Evolutionary conservation across 1,140 invertebrate genomes (phyloP), one percentile per base, ranked within the genome.

Genomic region (Asobara japonica): DNA sequence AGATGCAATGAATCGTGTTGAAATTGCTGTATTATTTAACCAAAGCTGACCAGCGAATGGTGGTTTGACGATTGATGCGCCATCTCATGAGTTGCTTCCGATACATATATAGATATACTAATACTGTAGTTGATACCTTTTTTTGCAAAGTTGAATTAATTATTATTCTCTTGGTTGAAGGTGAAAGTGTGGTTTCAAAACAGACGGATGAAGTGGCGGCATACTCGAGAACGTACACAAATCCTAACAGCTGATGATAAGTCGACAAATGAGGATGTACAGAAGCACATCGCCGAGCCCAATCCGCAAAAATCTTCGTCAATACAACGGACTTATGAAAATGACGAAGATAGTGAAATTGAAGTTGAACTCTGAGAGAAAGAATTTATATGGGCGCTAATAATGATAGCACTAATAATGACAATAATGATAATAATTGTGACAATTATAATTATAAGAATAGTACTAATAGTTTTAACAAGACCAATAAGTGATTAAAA

Each of bases 151-250:
- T 56, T 25, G 25, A 8, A 66, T 10, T 73, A 22, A 67, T 70
- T 11, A 25, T 2, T 33, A 76, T 56, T 66, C 36, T 41, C 1
- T 48, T 79, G 48, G 73, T 48, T 70, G 31, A 79, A 95, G 94
- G 94, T 97, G 0, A 97, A 97, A 87, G 95, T 97, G 0, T 97
- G 95, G 95, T 97, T 96, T 84, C 95, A 97, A 89, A 97, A 97
- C 84, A 89, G 96, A 27, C 90, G 95, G 68, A 97, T 97, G 95
- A 97, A 97, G 84, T 97, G 95, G 95, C 90, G 95, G 0, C 94
- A 96, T 76, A 94, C 92, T 7, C 93, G 93, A 79, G 93, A 95
- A 81, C 90, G 80, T 62, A 88, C 90, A 3, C 87, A 83, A 76
- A 67, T 38, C 45, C 68, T 69, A 7, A 66, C 76, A 0, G 31